These are phyloP conservation scores for Pollimyrus isidori DNA, from an alignment of 2,113 vertebrate species.

Conservation along the genomic window DNA sequence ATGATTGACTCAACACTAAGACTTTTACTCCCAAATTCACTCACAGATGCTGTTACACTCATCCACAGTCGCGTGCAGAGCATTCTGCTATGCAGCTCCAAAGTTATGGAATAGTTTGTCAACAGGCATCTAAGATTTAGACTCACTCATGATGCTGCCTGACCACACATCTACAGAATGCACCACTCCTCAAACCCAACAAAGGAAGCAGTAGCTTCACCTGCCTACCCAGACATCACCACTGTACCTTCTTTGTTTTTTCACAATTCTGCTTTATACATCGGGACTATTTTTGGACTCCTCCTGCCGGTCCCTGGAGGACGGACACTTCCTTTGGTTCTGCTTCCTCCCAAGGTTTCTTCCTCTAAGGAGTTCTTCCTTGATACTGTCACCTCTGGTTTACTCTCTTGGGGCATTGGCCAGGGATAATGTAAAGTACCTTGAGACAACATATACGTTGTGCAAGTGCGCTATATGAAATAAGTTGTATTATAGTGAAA, in stretches of 20 bases:
- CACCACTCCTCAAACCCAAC: not conserved
- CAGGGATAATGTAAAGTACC: not conserved
- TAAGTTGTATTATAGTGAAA: not conserved
- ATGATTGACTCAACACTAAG: not conserved
- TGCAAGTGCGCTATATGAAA: not conserved
- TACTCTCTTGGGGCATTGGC: not conserved
- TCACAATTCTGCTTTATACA: not conserved
- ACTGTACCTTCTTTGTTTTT: not conserved
- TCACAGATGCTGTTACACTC: not conserved
- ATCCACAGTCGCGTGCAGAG: not conserved
- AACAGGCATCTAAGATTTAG: not conserved
- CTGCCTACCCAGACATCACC: not conserved
- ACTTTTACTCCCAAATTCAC: not conserved
- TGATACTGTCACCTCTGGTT: not conserved
- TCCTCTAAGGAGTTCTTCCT: not conserved
- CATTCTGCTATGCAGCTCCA: not conserved
- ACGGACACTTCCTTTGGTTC: not conserved
- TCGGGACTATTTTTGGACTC: not conserved
- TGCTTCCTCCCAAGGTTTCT: not conserved
- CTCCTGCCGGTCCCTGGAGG: not conserved
- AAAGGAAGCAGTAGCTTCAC: not conserved
- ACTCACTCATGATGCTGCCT: not conserved
- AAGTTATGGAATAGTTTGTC: not conserved
- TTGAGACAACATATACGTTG: not conserved
- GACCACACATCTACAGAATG: not conserved